Evolutionary conservation across 1,140 invertebrate genomes (phyloP).

Genomic region (Ridgeia piscesae): DNA sequence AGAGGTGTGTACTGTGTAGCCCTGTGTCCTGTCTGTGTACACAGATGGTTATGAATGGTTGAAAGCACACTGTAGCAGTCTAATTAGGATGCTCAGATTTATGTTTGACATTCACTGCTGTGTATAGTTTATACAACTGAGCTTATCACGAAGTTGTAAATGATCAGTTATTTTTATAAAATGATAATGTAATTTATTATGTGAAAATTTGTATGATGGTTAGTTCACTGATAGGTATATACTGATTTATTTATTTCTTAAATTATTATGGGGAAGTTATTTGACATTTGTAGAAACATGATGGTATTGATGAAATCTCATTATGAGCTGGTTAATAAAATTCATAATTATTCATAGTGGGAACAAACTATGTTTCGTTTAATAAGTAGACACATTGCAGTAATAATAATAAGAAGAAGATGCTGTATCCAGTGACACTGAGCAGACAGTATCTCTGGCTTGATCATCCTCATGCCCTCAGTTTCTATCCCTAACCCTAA

Average conservation of each 20-base stretch:
- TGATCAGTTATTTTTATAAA: neutral
- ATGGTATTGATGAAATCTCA: neutral
- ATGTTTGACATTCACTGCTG: too few relatives aligned
- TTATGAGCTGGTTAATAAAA: neutral
- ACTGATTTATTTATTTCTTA: neutral
- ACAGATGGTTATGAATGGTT: neutral
- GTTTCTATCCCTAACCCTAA: neutral
- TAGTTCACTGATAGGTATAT: neutral
- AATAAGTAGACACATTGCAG: neutral
- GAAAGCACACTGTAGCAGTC: neutral
- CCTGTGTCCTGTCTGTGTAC: neutral
- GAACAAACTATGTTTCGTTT: neutral
- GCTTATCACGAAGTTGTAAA: neutral
- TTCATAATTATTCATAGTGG: neutral
- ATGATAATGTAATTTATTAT: neutral
- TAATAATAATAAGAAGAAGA: neutral
- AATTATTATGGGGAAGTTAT: neutral
- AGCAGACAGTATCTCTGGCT: neutral
- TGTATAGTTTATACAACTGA: neutral
- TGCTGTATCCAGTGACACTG: neutral
- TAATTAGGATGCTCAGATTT: neutral
- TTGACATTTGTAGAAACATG: neutral
- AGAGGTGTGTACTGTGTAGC: neutral
- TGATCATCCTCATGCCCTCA: neutral
- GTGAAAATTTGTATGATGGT: neutral